Conservation (phyloP, 2,888 invertebrate genomes). For the Dascillus cervinus region DNA sequence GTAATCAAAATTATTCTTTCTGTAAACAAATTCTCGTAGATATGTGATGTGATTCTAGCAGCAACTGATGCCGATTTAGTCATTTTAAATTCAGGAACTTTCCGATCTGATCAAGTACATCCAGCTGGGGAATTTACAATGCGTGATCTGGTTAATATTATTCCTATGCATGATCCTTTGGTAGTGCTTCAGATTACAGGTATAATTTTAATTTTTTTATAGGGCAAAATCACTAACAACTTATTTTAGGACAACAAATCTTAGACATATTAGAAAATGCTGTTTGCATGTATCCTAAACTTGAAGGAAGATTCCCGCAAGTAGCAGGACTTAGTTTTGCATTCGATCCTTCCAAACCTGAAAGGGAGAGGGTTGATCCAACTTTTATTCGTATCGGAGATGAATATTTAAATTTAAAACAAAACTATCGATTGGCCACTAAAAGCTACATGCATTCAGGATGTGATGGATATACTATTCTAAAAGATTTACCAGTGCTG, state of each 20-base stretch:
- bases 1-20: conserved; percentile 2
- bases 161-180: conserved; percentile 80
- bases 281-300: conserved; percentile 76
- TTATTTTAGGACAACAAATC: conserved; percentile 51
- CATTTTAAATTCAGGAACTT: conserved; percentile 80
- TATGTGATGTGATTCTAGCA: conserved; percentile 74
- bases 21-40: conserved; percentile 32
- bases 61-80: conserved; percentile 82
- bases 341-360: conserved; percentile 62
- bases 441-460: conserved; percentile 76
- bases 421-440: conserved; percentile 69
- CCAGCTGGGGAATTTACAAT: conserved; percentile 78
- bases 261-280: conserved; percentile 74
- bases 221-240: too few species aligned
- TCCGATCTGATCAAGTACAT: conserved; percentile 73
- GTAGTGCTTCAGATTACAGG: conserved; percentile 69
- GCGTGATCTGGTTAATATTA: conserved; percentile 71
- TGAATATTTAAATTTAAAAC: conserved; percentile 65
- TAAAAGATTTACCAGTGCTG: conserved; percentile 65
- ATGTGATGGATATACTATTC: conserved; percentile 78
- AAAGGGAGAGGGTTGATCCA: conserved; percentile 63
- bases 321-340: conserved; percentile 72
- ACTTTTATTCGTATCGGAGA: conserved; percentile 76
- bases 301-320: conserved; percentile 86
- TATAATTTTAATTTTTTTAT: conserved; percentile 21